Evolutionary conservation across 2,113 vertebrate genomes (phyloP).

Genomic region (Vicugna pacos): DNA sequence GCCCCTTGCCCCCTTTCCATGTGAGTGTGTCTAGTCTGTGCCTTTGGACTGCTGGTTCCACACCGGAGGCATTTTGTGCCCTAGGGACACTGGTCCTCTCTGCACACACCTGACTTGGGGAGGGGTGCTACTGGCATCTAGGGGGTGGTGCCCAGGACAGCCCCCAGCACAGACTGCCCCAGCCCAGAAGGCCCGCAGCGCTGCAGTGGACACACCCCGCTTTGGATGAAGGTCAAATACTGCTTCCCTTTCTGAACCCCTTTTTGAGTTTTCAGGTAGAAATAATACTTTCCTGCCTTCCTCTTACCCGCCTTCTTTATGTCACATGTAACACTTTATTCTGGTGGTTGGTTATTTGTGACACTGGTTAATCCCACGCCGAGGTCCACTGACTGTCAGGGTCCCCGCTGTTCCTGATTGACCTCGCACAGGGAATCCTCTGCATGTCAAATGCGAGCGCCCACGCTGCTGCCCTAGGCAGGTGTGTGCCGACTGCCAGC

Average conservation of each 20-base stretch:
- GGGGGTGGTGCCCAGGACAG: fast-evolving
- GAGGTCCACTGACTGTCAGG: fast-evolving
- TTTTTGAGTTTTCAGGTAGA: neutral
- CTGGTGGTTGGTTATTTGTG: neutral
- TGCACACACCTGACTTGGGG: fast-evolving
- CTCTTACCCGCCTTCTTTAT: neutral
- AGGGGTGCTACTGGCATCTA: neutral
- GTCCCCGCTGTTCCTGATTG: fast-evolving
- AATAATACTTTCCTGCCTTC: neutral
- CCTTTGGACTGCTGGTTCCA: neutral
- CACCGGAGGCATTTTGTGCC: fast-evolving
- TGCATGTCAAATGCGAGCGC: fast-evolving
- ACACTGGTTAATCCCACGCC: neutral
- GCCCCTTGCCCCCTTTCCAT: fast-evolving
- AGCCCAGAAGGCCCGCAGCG: fast-evolving
- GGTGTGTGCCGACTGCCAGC: fast-evolving
- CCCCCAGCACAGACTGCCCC: fast-evolving
- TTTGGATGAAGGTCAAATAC: too few relatives aligned
- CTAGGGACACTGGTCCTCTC: neutral
- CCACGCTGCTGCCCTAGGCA: fast-evolving
- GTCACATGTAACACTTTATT: neutral
- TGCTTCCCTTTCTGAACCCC: neutral
- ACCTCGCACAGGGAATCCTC: fast-evolving
- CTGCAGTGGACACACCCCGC: too few relatives aligned
- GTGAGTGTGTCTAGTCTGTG: fast-evolving